Percentiles rank a stretch among this genome's conserved stretches.
phyloP scores from a whole-genome alignment of 2,797 vertebrate genomes.

The Zalophus californianus region DNA sequence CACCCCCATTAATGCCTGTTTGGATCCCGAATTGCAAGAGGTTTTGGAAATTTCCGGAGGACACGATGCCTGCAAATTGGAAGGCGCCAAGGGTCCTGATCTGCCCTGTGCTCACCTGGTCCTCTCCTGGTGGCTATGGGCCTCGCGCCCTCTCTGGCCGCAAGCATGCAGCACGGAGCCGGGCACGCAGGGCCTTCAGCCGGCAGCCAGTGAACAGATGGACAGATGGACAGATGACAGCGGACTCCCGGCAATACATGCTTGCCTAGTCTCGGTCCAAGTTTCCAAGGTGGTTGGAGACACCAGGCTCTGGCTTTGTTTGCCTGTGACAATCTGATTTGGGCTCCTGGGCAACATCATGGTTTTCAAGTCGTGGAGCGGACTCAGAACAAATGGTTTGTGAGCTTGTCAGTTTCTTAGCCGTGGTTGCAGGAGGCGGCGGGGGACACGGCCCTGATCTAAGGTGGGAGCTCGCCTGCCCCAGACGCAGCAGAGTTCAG shows the following conservation, averaged over 20 bases:
- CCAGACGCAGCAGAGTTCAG: background rate
- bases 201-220: rapidly evolving
- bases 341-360: background rate
- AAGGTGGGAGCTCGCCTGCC: background rate
- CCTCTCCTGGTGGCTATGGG: background rate
- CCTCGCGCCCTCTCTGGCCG: background rate
- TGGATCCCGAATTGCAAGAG: background rate
- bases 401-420: background rate
- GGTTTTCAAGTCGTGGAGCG: background rate
- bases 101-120: background rate
- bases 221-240: background rate
- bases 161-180: background rate
- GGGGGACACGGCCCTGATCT: background rate
- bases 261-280: background rate
- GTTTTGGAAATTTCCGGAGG: background rate
- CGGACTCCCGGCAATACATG: rapidly evolving
- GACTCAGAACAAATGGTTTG: background rate
- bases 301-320: background rate
- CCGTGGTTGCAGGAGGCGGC: background rate
- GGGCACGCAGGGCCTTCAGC: rapidly evolving
- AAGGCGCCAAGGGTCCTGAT: background rate
- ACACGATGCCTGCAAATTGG: background rate
- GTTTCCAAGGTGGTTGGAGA: background rate
- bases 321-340: slow-evolving; percentile 11
- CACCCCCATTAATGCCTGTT: background rate